A percentile compares a stretch with the other conserved stretches of the same genome.
Conservation (phyloP, 2,113 vertebrate species). For the Carassius auratus region DNA sequence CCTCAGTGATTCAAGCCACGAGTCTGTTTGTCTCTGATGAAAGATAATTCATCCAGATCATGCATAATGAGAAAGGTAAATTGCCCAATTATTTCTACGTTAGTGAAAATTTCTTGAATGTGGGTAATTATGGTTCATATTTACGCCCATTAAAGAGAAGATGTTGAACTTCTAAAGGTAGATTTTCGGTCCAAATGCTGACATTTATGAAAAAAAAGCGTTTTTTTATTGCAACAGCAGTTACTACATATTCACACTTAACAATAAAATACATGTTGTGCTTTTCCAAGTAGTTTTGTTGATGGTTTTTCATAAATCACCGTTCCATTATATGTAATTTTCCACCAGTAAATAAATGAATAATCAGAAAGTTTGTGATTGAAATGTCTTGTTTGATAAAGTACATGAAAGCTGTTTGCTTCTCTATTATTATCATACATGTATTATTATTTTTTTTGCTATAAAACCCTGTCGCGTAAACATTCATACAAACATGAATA, state of each 20-base stretch:
- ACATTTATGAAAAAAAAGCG: not conserved
- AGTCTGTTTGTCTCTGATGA: not conserved
- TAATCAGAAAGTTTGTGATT: not conserved
- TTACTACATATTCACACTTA: too few relatives aligned
- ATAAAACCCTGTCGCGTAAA: too few relatives aligned
- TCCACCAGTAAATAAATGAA: not conserved
- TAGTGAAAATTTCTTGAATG: not conserved
- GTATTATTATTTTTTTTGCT: not conserved
- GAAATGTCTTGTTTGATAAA: not conserved
- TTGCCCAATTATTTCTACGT: not conserved
- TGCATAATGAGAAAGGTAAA: slow-evolving; percentile 5
- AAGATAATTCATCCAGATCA: not conserved
- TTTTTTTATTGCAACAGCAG: not conserved
- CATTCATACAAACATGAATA: too few relatives aligned
- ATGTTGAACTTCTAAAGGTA: not conserved
- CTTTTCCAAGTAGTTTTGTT: not conserved
- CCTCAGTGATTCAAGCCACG: not conserved
- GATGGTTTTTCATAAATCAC: not conserved
- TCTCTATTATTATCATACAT: not conserved
- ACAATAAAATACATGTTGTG: not conserved
- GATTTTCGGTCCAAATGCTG: not conserved
- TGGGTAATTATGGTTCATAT: slow-evolving; percentile 1
- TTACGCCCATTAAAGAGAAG: not conserved
- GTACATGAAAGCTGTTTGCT: not conserved
- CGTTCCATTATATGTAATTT: not conserved